A percentile compares a stretch with the other conserved stretches of the same genome.
These are phyloP conservation scores for Mythimna pallens DNA, from an alignment of 2,888 invertebrate species.

Conservation along the genomic window DNA sequence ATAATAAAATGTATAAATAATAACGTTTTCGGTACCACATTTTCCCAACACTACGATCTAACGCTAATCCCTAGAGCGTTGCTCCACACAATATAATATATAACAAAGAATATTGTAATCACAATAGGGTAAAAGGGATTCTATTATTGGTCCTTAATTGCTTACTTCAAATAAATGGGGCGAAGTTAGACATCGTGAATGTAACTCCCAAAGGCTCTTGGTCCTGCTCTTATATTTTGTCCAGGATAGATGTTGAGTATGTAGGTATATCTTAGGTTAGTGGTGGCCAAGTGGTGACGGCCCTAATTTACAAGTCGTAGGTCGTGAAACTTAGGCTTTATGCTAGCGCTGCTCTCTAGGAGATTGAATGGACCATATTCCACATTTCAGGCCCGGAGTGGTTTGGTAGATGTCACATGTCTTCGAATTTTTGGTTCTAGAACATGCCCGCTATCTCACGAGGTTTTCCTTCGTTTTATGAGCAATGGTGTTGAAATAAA, in stretches of 20 bases:
- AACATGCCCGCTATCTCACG: no score
- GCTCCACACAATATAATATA: conserved; percentile 52
- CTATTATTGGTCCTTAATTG: conserved; percentile 61
- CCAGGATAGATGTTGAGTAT: not conserved
- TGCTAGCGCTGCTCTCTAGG: no score
- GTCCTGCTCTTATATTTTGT: conserved; percentile 7
- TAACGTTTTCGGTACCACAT: not conserved
- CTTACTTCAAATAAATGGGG: conserved; percentile 43
- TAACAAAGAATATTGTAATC: conserved; percentile 65
- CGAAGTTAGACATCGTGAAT: conserved; percentile 9
- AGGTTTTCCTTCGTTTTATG: no score
- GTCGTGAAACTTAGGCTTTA: no score
- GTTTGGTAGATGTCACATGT: no score
- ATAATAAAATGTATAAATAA: no score
- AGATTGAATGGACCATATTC: no score
- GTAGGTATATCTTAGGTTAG: not conserved
- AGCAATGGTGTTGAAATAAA: no score
- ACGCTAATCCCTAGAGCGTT: conserved; percentile 59
- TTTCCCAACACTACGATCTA: conserved; percentile 28
- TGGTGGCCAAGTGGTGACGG: no score
- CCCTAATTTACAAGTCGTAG: no score
- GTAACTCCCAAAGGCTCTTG: conserved; percentile 9
- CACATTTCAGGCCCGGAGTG: not conserved
- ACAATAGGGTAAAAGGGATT: conserved; percentile 61
- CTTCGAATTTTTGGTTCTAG: no score